Base-by-base conservation (phyloP, 2,888 invertebrate species). In the Scaptomyza cyrtandrae region DNA sequence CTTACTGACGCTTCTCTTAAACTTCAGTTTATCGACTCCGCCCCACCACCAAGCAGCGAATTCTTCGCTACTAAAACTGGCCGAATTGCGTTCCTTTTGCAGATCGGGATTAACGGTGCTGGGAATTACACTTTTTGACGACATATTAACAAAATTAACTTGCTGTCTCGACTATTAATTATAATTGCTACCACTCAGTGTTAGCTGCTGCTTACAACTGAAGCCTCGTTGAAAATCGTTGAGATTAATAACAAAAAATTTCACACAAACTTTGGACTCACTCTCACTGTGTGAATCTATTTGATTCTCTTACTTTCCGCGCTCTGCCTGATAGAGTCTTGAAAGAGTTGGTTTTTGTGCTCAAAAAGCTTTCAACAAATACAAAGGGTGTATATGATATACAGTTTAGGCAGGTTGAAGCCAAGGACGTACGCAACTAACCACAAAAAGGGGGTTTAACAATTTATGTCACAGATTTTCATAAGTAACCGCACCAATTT, bases 21-120 rank as follows among this genome's bases (percentile, higher is more conserved):
- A 77, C 13, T 68, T 69, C 4, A 86, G 57, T 16, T 95, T 95
- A 54, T 95, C 93, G 59, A 92, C 92, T 16, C 95, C 95, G 3
- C 97, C 97, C 92, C 97, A 96, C 68, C 96, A 93, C 74, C 96
- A 93, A 91, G 95, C 92, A 0, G 96, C 97, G 71, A 97, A 93
- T 91, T 97, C 97, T 71, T 93, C 93, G 6, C 94, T 92, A 89
- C 94, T 93, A 87, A 97, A 96, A 9, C 94, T 94, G 83, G 96
- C 96, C 78, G 94, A 94, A 75, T 94, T 92, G 58, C 97, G 94
- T 92, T 97, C 97, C 73, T 93, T 94, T 81, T 93, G 93, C 72
- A 97, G 93, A 93, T 97, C 96, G 9, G 93, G 91, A 91, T 96
- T 96, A 24, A 95, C 91, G 45, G 90, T 90, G 46, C 77, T 67